These are phyloP conservation scores for Notiomystis cincta DNA, from an alignment of 2,113 vertebrate species.

Conservation along the genomic window DNA sequence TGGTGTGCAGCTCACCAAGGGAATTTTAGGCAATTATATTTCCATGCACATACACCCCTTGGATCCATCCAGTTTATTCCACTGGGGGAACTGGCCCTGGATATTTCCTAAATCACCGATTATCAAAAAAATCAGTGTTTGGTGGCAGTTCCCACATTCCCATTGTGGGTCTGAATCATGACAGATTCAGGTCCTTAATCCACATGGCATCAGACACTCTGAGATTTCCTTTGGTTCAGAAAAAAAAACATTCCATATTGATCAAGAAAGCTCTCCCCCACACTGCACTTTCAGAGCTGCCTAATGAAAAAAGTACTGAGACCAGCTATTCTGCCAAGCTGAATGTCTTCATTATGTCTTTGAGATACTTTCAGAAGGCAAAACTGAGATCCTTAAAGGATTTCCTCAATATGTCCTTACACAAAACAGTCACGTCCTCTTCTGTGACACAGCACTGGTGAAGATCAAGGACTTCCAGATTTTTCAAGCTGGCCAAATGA, in stretches of 20 bases:
- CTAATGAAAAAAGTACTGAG: neutral
- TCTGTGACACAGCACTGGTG: constrained; percentile 79
- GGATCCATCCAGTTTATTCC: neutral
- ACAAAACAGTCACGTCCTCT: constrained; percentile 71
- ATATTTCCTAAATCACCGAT: neutral
- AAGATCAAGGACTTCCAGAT: constrained; percentile 80
- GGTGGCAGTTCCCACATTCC: neutral
- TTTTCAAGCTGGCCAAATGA: constrained; percentile 71
- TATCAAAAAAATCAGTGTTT: neutral
- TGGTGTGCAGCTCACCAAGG: neutral
- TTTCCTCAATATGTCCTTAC: constrained; percentile 64
- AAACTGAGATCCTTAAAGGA: neutral
- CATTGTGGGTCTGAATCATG: neutral
- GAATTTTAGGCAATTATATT: neutral
- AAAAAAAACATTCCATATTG: neutral
- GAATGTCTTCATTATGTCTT: neutral
- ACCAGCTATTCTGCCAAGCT: neutral
- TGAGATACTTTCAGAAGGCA: neutral
- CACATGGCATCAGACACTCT: neutral
- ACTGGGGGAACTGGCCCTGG: neutral
- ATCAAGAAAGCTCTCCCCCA: neutral
- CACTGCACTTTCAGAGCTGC: neutral
- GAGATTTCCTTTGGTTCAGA: neutral
- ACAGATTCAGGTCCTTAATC: neutral
- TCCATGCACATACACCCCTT: neutral